Conservation (phyloP, 2,888 invertebrate species). For the Agriopis aurantiaria region DNA sequence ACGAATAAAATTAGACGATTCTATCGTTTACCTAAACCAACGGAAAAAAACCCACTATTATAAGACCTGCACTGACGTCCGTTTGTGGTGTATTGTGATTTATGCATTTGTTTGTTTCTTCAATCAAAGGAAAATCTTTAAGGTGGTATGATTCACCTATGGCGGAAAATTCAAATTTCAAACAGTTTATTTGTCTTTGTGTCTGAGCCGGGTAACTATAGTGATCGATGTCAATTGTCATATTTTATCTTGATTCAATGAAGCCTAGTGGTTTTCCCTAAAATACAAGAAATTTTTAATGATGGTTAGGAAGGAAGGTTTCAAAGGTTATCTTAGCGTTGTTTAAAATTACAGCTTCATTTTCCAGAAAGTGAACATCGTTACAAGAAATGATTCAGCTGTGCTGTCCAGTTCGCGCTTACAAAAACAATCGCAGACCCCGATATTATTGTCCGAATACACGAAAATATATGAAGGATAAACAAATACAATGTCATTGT, state of each 20-base stretch:
- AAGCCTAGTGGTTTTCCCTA: not conserved
- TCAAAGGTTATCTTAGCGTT: not conserved
- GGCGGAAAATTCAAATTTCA: too few species aligned
- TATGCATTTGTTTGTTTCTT: too few species aligned
- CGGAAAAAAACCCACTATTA: too few species aligned
- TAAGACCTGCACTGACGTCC: too few species aligned
- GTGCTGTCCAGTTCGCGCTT: not conserved
- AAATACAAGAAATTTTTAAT: not conserved
- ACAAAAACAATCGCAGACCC: conserved; percentile 7
- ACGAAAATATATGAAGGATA: conserved; percentile 24
- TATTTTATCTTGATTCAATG: not conserved
- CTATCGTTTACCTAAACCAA: too few species aligned
- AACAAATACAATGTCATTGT: conserved; percentile 22
- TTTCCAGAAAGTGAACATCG: not conserved
- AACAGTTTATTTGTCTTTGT: too few species aligned
- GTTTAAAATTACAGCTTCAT: not conserved
- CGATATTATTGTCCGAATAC: conserved; percentile 19
- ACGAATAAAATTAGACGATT: too few species aligned
- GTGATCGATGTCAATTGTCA: too few species aligned
- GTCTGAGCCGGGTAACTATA: too few species aligned
- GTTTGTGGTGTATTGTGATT: too few species aligned
- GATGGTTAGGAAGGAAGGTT: not conserved
- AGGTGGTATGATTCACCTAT: too few species aligned
- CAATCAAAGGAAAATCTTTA: too few species aligned
- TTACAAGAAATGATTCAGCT: not conserved